Evolutionary conservation across 2,888 invertebrate genomes (phyloP).

Genomic region (Spodoptera picta): DNA sequence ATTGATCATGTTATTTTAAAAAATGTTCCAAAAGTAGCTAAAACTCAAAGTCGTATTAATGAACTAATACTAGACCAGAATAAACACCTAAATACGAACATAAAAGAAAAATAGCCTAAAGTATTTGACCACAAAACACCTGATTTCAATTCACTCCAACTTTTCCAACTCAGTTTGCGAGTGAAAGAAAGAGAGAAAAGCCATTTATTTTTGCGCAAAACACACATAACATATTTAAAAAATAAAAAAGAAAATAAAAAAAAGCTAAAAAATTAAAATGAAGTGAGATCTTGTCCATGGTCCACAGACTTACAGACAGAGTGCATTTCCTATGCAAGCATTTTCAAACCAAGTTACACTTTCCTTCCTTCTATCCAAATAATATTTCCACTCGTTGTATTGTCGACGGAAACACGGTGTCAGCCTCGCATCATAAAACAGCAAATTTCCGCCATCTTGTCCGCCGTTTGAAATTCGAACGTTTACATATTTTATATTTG

Average conservation of each 20-base stretch:
- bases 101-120: neutral
- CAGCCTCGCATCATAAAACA: slow-evolving; percentile 33
- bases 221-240: too few species aligned
- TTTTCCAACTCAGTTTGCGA: neutral
- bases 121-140: slow-evolving; percentile 8
- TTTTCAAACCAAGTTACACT: neutral
- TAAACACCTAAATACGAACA: too few species aligned
- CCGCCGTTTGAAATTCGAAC: slow-evolving; percentile 15
- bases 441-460: slow-evolving; percentile 21
- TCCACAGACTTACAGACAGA: too few species aligned
- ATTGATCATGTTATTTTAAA: too few species aligned
- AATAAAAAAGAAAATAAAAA: too few species aligned
- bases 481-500: slow-evolving; percentile 17
- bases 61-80: too few species aligned
- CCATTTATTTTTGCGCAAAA: too few species aligned
- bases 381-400: slow-evolving; percentile 14
- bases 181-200: too few species aligned
- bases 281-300: too few species aligned
- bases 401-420: slow-evolving; percentile 16
- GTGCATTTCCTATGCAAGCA: slow-evolving; percentile 1
- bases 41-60: too few species aligned
- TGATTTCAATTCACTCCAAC: slow-evolving; percentile 4
- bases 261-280: too few species aligned
- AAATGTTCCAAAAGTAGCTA: too few species aligned
- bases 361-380: slow-evolving; percentile 14